Base-by-base conservation (phyloP, 2,888 invertebrate genomes). In the Dugesia japonica region DNA sequence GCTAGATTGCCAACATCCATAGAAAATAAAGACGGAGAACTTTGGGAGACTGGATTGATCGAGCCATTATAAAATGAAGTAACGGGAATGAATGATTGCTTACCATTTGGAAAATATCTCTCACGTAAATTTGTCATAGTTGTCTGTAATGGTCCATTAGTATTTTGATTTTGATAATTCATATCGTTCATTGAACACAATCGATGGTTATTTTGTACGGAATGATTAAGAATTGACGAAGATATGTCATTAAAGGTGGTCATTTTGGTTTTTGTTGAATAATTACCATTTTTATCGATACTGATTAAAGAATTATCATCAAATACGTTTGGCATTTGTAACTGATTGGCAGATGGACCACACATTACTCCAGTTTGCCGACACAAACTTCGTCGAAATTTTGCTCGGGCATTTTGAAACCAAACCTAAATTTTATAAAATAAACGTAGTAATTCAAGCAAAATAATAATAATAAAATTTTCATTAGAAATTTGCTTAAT, bases 381-480 rank as follows among this genome's bases (percentile, higher is more conserved):
- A 56, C 56, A 56, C 38, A 78, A 31, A 71, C 75, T 72, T n/a
- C 78, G 28, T 13, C 78, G 72, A 33, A 56, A 78, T 71, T 78
- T 78, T 23, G 78, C 78, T 4, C 78, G 74, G 7, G 78, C 78
- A 28, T 78, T 78, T 42, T 78, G 78, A 38, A 78, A 78, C 78
- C 78, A 78, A 17, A 78, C 78, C 78, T 78, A 38, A 56, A 31
- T 31, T n/a, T 31, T 4, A 13, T 4, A 13, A 13, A 13, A 31
- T 7, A 31, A 31, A 56, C 9, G 38, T 56, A 1, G n/a, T 56
- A 56, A 31, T 31, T 31, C 13, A 31, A 4, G 4, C 4, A 31
- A 4, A 31, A 31, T 31, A n/a, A n/a, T n/a, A n/a, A n/a, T n/a
- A n/a, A 31, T 31, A 31, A 31, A 31, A 31, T 31, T 31, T 7